phyloP scores from a whole-genome alignment of 2,888 invertebrate genomes.

The Dasypolia templi region DNA sequence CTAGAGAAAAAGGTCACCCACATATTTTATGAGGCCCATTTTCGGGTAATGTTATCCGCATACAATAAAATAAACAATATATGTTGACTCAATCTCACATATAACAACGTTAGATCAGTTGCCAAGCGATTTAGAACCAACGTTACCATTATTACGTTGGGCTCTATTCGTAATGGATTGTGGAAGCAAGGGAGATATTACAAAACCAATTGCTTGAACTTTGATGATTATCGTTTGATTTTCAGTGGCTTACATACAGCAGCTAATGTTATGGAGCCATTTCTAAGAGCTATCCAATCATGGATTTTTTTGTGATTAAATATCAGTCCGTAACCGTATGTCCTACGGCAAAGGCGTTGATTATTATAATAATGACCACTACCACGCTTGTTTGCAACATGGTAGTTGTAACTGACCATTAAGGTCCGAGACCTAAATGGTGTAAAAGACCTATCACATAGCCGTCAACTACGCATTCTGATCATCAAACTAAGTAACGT shows the following conservation, averaged over 20 bases:
- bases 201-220: neutral
- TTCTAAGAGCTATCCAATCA: neutral
- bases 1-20: too few species aligned
- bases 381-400: neutral
- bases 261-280: neutral
- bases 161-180: neutral
- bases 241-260: neutral
- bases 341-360: neutral
- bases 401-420: neutral
- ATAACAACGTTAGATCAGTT: slow-evolving; percentile 10
- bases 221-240: neutral
- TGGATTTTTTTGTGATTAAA: neutral
- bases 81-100: neutral
- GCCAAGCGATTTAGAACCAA: slow-evolving; percentile 24
- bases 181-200: neutral
- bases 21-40: neutral
- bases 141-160: slow-evolving; percentile 12
- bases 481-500: too few species aligned
- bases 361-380: neutral
- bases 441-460: too few species aligned
- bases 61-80: slow-evolving; percentile 15
- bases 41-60: neutral
- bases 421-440: too few species aligned
- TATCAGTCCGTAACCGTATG: neutral
- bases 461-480: too few species aligned